Evolutionary conservation across 2,888 invertebrate species (phyloP), one percentile per base, ranked within the genome.

Genomic region (Phasia obesa): DNA sequence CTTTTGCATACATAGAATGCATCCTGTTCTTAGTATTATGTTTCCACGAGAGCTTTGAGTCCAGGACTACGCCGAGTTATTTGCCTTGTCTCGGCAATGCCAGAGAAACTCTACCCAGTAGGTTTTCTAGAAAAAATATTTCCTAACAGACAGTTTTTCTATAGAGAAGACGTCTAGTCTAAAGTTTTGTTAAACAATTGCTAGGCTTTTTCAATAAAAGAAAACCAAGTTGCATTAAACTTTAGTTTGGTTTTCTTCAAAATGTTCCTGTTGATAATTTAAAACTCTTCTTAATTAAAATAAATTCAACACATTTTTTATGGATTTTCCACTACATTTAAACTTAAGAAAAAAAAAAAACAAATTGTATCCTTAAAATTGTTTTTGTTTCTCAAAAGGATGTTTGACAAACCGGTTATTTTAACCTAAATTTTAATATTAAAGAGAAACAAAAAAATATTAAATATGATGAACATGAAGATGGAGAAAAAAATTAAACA

Each of bases 301-400:
- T 53, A 75, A 64, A 62, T 59, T 55, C 19, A 53, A 51, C 27
- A 70, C 5, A 35, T 49, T 81, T 71, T 53, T 77, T 60, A 70
- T 76, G 64, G 44, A 55, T 65, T 73, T 82, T 82, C 74, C 73
- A 47, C 77, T 74, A 74, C 77, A 78, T 82, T 82, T 69, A 42
- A 74, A 42, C 21, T 81, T 44, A 0, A 59, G 7, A 23, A 23
- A 17, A 49, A 13, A 38, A 31, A 64, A 13, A 38, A 38, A 38
- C 2, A 44, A 47, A 21, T 35, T 31, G 2, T 27, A 67, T 65
- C 17, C 53, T 60, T 57, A 64, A 82, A 78, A 55, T 7, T 23
- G 27, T 42, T 0, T 27, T 23, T 27, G 19, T 21, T 42, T 51
- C 4, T 17, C 13, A 53, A 57, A 57, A 49, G 44, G 23, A 31